Evolutionary conservation across 2,797 vertebrate species (phyloP), one percentile per base, ranked within the genome.

Genomic region (Distichodus sexfasciatus): DNA sequence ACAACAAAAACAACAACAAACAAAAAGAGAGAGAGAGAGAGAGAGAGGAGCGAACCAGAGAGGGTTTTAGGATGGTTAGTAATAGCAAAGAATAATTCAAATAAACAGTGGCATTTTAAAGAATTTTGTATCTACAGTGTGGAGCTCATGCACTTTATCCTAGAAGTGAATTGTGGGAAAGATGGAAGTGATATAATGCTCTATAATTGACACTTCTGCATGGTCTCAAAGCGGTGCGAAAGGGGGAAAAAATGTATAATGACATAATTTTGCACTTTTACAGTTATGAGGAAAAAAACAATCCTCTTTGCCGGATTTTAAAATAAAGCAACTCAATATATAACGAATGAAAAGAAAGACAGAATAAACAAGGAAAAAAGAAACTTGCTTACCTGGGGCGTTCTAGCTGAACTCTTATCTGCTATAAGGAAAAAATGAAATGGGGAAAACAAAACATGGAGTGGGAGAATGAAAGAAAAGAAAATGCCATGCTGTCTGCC

Each of bases 21-120:
- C 21, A 72, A 87, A 63, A 41, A 48, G 6, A 53, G 35, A 38
- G 62, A 23, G 29, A 76, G 55, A 65, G 44, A 69, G 43, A 74
- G 78, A 72, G 63, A 23, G 48, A 24, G n/a, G 43, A 47, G 46
- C 66, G 33, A 57, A 66, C 90, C 78, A 82, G 86, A 38, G 87
- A 67, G 85, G 84, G 77, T 86, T 89, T 93, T 92, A 92, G 89
- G 91, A 83, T 82, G 85, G 91, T 93, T 93, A 94, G 91, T 93
- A 38, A 67, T 3, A 46, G 66, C 59, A 35, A 19, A 54, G 48
- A 66, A 24, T 38, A 46, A 70, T 43, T 53, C 24, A 43, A 23
- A 19, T 51, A 70, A 23, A 64, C 26, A 54, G n/a, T 1, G 6
- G 3, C 26, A 44, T 65, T 38, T 43, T 15, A 21, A n/a, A 23